Conservation (phyloP, 2,888 invertebrate genomes). For the Syrista parreyssii region DNA sequence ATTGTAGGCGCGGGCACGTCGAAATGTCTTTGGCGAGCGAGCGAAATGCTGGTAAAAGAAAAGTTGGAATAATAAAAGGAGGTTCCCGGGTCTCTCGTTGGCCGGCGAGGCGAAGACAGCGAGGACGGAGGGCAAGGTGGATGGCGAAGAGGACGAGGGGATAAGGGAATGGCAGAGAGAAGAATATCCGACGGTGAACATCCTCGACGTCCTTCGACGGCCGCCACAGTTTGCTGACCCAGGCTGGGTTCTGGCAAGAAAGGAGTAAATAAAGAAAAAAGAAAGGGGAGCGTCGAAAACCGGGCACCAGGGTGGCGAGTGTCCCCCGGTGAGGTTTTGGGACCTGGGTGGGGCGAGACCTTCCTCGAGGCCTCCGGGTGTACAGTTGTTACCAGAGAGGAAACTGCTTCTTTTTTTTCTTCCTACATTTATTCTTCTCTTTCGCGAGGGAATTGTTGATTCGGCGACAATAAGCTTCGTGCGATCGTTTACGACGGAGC, state of each 20-base stretch:
- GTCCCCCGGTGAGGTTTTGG: background rate
- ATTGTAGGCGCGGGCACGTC: no score
- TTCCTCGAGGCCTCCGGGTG: slow-evolving; percentile 4
- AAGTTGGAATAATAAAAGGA: no score
- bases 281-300: slow-evolving; percentile 32
- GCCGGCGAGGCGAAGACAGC: no score
- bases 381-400: slow-evolving; percentile 7
- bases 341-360: background rate
- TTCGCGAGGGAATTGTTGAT: slow-evolving; percentile 13
- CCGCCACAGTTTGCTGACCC: slow-evolving; percentile 58
- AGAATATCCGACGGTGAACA: slow-evolving; percentile 27
- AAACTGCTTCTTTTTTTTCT: background rate
- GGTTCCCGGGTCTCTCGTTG: no score
- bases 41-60: no score
- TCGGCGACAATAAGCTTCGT: slow-evolving; percentile 19
- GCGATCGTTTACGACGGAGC: slow-evolving; percentile 6
- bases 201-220: slow-evolving; percentile 54
- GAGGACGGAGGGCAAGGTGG: no score
- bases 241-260: slow-evolving; percentile 5
- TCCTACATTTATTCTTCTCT: background rate
- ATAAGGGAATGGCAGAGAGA: slow-evolving; percentile 24
- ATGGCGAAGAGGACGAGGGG: background rate
- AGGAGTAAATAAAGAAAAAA: slow-evolving; percentile 15
- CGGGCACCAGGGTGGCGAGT: slow-evolving; percentile 15
- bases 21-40: no score